Evolutionary conservation across 2,888 invertebrate species (phyloP).

Genomic region (Carabus problematicus): DNA sequence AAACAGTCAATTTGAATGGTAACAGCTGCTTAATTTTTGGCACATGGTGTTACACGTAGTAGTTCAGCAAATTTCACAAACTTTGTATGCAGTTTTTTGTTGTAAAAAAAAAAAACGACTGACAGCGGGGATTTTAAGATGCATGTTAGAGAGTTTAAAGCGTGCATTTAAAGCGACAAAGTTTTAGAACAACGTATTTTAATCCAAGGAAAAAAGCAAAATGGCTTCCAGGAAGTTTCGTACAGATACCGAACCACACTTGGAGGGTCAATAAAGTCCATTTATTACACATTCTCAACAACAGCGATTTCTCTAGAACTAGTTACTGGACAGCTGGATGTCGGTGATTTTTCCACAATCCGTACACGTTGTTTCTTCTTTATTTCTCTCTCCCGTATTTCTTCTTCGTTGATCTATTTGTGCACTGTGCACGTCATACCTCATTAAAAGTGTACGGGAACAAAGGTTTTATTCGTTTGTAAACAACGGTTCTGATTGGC

Average conservation of each 20-base stretch:
- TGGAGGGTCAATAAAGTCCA: neutral
- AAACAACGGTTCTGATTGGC: conserved; percentile 9
- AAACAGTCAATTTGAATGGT: too few relatives aligned
- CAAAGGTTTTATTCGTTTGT: conserved; percentile 5
- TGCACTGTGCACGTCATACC: neutral
- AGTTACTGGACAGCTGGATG: neutral
- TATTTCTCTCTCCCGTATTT: too few relatives aligned
- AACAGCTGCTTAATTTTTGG: too few relatives aligned
- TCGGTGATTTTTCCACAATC: too few relatives aligned
- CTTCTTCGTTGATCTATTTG: conserved; percentile 7
- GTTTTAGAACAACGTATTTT: conserved; percentile 9
- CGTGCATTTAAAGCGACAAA: conserved; percentile 5
- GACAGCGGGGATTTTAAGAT: conserved; percentile 2
- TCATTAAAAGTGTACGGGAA: neutral
- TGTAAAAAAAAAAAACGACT: too few relatives aligned
- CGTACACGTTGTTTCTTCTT: too few relatives aligned
- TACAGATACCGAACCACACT: conserved; percentile 5
- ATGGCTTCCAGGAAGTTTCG: conserved; percentile 3
- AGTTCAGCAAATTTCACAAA: too few relatives aligned
- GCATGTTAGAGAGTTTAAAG: conserved; percentile 1
- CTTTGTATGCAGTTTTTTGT: too few relatives aligned
- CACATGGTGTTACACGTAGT: too few relatives aligned
- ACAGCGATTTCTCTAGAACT: conserved; percentile 12
- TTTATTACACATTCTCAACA: conserved; percentile 7
- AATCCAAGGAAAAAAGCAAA: neutral